Base-by-base conservation (phyloP, 2,113 vertebrate species). In the Pontoporia blainvillei region DNA sequence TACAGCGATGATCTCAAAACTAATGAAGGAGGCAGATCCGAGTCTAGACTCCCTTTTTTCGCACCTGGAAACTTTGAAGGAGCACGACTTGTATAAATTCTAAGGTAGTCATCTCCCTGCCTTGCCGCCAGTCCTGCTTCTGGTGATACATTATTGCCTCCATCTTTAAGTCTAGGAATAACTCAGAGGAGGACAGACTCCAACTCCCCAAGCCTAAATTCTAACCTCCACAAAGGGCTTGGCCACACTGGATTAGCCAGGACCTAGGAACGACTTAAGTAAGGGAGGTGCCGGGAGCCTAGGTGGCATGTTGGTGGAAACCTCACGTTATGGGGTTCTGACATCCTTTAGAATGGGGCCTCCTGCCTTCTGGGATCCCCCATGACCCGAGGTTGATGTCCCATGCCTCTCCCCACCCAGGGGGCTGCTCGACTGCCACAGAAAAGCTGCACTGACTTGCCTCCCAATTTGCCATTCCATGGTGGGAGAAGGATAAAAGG, bases 311-410 rank as follows among this genome's bases (percentile, higher is more conserved):
- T 66, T 54, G 12, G 29, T 36, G 21, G 23, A 75, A 8, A 54
- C 6, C 5, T 79, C 41, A 20, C 0, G 0, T 21, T 41, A 9
- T 85, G 62, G 34, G 52, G 34, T 2, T 8, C 44, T 49, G 82
- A 31, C 9, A 10, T 25, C 61, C 61, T 71, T 81, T 78, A 84
- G 41, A 87, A 34, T 2, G 44, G 62, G 17, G 34, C 49, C 57
- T 36, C 20, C 59, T 64, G 34, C 71, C 64, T 57, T 36, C 14
- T 4, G 4, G n/a, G 9, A 14, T 85, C 1, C 18, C 6, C 23
- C 3, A 34, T 29, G 25, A 52, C 20, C 23, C 52, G 34, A 41
- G 34, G 66, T 15, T 31, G 11, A 21, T 46, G 31, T 1, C 25
- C 36, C 29, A 34, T 23, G 39, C 75, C 39, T 52, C 39, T 46